phyloP scores from a whole-genome alignment of 1,140 invertebrate genomes.

The Pseudomyrmex sp. region DNA sequence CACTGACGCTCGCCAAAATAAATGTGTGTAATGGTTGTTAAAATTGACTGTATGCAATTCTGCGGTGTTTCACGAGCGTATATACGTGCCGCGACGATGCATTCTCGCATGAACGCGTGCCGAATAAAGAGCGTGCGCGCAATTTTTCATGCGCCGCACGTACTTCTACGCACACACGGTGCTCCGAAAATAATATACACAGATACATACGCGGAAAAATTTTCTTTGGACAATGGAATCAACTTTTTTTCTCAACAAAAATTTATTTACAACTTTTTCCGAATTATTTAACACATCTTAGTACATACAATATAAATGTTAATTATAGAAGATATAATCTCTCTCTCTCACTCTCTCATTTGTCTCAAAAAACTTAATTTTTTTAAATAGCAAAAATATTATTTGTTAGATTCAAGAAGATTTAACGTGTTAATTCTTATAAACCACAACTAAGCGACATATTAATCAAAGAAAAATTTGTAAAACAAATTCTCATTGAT shows the following conservation, averaged over 20 bases:
- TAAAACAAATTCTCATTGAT: too few species aligned
- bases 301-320: neutral
- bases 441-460: too few species aligned
- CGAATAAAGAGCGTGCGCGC: slow-evolving; percentile 65
- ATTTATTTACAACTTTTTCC: neutral
- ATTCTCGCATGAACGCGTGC: slow-evolving; percentile 62
- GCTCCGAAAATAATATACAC: neutral
- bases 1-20: slow-evolving; percentile 30
- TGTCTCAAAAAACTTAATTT: too few species aligned
- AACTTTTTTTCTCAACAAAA: neutral
- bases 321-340: too few species aligned
- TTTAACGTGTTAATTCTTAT: too few species aligned
- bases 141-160: neutral
- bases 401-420: too few species aligned
- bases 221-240: neutral
- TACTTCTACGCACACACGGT: neutral
- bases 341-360: too few species aligned
- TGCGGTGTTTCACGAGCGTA: slow-evolving; percentile 42
- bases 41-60: slow-evolving; percentile 53
- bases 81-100: slow-evolving; percentile 57
- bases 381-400: too few species aligned
- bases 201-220: neutral
- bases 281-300: neutral
- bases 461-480: too few species aligned
- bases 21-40: slow-evolving; percentile 64